These are phyloP conservation scores for Cephus spinipes DNA, from an alignment of 2,888 invertebrate species.

Conservation along the genomic window DNA sequence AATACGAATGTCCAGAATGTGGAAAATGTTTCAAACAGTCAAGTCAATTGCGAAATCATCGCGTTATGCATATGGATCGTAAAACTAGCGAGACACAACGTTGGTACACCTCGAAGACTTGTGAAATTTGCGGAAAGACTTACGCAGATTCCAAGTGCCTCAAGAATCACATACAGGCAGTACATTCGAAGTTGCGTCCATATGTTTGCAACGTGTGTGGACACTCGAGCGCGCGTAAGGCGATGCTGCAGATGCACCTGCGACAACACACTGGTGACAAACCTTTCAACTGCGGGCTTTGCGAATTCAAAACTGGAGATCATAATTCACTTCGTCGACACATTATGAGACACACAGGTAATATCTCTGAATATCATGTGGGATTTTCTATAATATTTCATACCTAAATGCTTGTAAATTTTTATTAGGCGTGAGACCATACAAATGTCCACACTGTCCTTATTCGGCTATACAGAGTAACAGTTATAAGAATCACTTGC, in stretches of 20 bases:
- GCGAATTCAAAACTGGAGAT: conserved; percentile 79
- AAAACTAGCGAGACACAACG: conserved; percentile 56
- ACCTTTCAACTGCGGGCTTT: conserved; percentile 78
- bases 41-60: conserved; percentile 74
- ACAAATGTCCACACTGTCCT: conserved; percentile 76
- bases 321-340: conserved; percentile 80
- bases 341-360: conserved; percentile 73
- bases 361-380: conserved; percentile 30
- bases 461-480: conserved; percentile 79
- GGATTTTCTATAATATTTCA: background rate
- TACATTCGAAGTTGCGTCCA: conserved; percentile 80
- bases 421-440: conserved; percentile 68
- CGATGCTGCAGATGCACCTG: conserved; percentile 78
- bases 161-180: conserved; percentile 77
- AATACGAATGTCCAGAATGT: conserved; percentile 70
- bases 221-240: conserved; percentile 78
- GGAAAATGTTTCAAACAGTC: conserved; percentile 74
- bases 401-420: background rate
- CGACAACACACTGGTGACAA: conserved; percentile 84
- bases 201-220: conserved; percentile 82
- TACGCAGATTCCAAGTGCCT: conserved; percentile 78
- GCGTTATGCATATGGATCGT: conserved; percentile 68
- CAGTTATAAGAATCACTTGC: conserved; percentile 74
- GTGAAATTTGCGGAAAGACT: conserved; percentile 76
- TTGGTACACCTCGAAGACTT: conserved; percentile 74